Evolutionary conservation across 2,888 invertebrate species (phyloP).

Genomic region (Chalcis sispes): DNA sequence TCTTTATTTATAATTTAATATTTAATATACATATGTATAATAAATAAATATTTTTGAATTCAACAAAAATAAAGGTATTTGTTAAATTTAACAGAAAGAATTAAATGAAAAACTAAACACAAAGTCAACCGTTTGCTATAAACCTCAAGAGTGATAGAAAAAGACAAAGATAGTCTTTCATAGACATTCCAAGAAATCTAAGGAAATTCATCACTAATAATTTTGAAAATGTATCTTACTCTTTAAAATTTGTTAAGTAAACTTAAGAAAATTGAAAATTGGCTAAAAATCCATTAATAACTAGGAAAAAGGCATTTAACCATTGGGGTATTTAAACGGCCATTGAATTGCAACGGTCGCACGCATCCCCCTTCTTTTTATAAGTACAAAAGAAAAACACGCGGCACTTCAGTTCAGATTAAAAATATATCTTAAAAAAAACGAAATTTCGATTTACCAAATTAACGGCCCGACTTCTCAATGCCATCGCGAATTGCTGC

Average conservation of each 20-base stretch:
- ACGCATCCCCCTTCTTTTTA: constrained; percentile 15
- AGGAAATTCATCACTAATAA: not conserved
- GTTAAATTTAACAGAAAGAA: no score
- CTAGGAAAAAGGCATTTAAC: not conserved
- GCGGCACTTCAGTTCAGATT: no score
- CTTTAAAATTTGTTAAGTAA: not conserved
- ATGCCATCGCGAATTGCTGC: constrained; percentile 65
- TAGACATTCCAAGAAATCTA: not conserved
- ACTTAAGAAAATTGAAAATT: not conserved
- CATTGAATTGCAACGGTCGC: constrained; percentile 58
- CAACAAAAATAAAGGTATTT: no score
- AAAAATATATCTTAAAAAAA: no score
- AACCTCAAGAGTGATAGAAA: no score
- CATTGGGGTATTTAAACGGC: constrained; percentile 68
- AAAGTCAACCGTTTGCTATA: no score
- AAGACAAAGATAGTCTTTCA: no score
- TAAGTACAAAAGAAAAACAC: not conserved
- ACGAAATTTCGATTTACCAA: constrained; percentile 64
- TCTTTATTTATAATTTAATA: no score
- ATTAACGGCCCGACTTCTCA: constrained; percentile 67
- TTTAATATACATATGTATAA: no score
- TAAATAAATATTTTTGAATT: no score
- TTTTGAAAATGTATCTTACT: not conserved
- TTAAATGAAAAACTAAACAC: no score
- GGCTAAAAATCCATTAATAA: not conserved